phyloP scores from a whole-genome alignment of 2,888 invertebrate genomes.

The Hirudinaria manillensis region DNA sequence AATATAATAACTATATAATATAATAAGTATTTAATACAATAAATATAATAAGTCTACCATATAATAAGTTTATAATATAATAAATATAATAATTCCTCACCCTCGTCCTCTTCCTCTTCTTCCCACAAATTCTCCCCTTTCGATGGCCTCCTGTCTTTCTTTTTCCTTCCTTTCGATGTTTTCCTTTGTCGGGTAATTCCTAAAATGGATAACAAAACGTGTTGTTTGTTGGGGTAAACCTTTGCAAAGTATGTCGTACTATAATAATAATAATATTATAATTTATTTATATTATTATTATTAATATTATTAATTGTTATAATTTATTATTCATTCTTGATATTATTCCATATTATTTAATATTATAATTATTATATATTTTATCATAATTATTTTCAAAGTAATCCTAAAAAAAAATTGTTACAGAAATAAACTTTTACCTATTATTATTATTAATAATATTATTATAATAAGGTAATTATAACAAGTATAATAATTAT shows the following conservation, averaged over 20 bases:
- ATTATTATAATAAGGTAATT: no score
- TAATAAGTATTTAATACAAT: not conserved
- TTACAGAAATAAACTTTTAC: no score
- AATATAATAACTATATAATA: not conserved
- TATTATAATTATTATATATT: not conserved
- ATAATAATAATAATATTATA: constrained; percentile 15
- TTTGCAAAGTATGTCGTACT: no score
- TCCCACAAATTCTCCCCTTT: constrained; percentile 64
- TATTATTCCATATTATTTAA: no score
- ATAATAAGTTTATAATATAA: no score
- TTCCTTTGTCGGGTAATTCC: constrained; percentile 68
- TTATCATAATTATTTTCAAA: no score
- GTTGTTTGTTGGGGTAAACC: not conserved
- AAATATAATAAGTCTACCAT: no score
- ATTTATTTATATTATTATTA: no score
- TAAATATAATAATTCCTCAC: not conserved
- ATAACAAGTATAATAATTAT: constrained; percentile 1
- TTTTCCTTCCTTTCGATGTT: constrained; percentile 65
- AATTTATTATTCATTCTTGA: no score
- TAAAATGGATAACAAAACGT: constrained; percentile 40
- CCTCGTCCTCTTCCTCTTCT: not conserved
- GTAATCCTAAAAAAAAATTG: no score
- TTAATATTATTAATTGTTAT: no score
- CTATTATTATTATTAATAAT: no score
- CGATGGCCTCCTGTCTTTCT: constrained; percentile 63